Evolutionary conservation across 2,113 vertebrate genomes (phyloP).

Genomic region (Scomber colias): DNA sequence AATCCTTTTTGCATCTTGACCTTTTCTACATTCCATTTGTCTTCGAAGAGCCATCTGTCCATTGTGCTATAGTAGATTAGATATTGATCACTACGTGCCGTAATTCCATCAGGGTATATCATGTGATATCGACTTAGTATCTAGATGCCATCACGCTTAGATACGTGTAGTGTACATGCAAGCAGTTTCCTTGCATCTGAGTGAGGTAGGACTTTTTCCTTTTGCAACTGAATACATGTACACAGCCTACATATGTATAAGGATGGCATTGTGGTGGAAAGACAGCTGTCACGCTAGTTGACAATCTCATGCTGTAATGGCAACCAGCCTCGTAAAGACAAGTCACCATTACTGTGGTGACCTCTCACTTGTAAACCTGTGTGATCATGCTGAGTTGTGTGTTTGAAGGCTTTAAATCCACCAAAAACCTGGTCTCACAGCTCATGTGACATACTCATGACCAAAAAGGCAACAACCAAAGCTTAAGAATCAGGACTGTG

Average conservation of each 20-base stretch:
- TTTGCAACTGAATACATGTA: background rate
- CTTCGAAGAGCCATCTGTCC: slow-evolving; percentile 24
- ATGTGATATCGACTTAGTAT: slow-evolving; percentile 17
- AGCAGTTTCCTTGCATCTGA: background rate
- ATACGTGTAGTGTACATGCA: background rate
- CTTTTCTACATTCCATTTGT: slow-evolving; percentile 5
- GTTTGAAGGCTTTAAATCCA: too few relatives aligned
- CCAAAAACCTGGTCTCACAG: too few relatives aligned
- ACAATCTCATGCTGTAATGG: background rate
- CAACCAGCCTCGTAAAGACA: too few relatives aligned
- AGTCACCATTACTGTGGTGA: too few relatives aligned
- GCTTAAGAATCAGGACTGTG: too few relatives aligned
- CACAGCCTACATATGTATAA: background rate
- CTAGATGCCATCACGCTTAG: background rate
- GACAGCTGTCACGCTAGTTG: background rate
- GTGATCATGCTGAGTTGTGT: too few relatives aligned
- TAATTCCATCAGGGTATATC: slow-evolving; percentile 37
- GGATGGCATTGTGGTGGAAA: background rate
- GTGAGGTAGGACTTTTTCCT: background rate
- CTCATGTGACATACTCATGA: too few relatives aligned
- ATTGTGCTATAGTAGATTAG: slow-evolving; percentile 24
- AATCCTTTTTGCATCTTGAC: background rate
- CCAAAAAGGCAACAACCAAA: too few relatives aligned
- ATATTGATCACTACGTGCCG: slow-evolving; percentile 43
- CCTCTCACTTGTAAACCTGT: too few relatives aligned